Evolutionary conservation across 1,140 invertebrate genomes (phyloP).

Genomic region (Neodiprion fabricii): DNA sequence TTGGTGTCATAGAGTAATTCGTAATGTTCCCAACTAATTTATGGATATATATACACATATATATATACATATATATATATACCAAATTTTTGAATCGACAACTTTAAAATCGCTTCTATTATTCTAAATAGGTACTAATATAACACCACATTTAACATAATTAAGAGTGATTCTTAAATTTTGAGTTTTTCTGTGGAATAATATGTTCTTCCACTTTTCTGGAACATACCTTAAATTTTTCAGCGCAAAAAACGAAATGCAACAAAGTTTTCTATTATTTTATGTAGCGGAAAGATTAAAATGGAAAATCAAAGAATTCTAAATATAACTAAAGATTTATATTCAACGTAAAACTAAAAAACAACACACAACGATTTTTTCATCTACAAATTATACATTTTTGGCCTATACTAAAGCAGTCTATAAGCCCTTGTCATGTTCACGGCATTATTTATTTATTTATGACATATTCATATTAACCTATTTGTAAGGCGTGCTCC

Average conservation of each 20-base stretch:
- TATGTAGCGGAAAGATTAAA: background rate
- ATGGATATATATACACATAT: background rate
- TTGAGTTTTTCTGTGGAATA: no score
- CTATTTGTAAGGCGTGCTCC: no score
- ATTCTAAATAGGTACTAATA: background rate
- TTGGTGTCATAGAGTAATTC: constrained; percentile 16
- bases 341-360: no score
- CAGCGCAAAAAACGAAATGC: background rate
- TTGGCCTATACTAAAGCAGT: constrained; percentile 48
- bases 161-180: no score
- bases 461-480: background rate
- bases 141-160: background rate
- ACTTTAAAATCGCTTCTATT: background rate
- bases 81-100: background rate
- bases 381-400: background rate
- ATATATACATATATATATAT: background rate
- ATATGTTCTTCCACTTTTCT: no score
- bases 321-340: background rate
- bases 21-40: constrained; percentile 2
- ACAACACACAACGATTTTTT: constrained; percentile 2
- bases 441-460: constrained; percentile 1
- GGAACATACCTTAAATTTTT: no score
- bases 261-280: background rate
- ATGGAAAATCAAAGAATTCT: background rate
- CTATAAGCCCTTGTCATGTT: constrained; percentile 42